Evolutionary conservation across 37 sponge, comb jelly and placozoan genomes (phyloP), one percentile per base, ranked within the genome.

Genomic region (Dysidea cf. avara): DNA sequence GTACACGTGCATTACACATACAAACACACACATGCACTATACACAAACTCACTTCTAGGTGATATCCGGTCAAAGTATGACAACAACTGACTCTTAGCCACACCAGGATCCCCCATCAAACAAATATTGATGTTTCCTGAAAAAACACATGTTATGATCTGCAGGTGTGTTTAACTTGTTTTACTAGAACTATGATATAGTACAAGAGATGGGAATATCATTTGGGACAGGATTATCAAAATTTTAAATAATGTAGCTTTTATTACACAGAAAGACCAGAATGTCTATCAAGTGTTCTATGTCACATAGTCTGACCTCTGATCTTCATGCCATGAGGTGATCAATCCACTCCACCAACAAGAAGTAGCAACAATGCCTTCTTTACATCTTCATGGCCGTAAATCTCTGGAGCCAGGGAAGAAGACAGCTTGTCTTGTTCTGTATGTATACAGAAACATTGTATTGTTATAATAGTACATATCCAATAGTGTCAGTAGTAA

Each of bases 81-180:
- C 29, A 97, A 81, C 47, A 97, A 74, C 87, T 97, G 99, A 56
- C 92, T 90, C 90, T 97, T 97, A 46, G 99, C 99, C 50, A 97
- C 99, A 24, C 99, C 99, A 20, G 99, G 99, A 53, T 97, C 99
- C 0, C 99, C 99, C 99, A 97, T 97, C 57, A 97, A 85, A 57
- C 90, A 91, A 59, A 97, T 83, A 60, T 97, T 94, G 59, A 97
- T 94, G 61, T 79, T 97, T 39, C 96, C 88, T 84, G 47, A 13
- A 83, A 47, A 26, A 39, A 33, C 56, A 57, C 5, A 32, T 18
- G 71, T 21, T 17, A 20, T 14, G 63, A 26, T 60, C n/a, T n/a
- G n/a, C n/a, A n/a, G n/a, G n/a, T n/a, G n/a, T n/a, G n/a, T n/a
- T n/a, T n/a, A n/a, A n/a, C n/a, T n/a, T n/a, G n/a, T n/a, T n/a